Evolutionary conservation across 2,113 vertebrate species (phyloP).

Genomic region (Syrrhaptes paradoxus): DNA sequence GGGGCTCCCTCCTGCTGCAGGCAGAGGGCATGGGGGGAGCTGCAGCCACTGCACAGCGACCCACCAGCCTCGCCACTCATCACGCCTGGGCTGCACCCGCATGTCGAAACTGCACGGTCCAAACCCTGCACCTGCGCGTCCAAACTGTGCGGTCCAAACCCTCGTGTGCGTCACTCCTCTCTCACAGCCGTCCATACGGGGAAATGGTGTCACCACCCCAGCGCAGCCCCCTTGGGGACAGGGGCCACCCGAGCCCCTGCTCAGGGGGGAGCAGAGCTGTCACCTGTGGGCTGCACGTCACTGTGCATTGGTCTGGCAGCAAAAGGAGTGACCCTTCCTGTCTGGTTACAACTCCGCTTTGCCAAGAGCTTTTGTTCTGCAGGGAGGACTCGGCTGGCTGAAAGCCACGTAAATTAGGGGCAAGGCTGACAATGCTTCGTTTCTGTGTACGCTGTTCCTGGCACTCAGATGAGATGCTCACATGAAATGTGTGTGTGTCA

Average conservation of each 20-base stretch:
- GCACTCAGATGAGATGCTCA: neutral
- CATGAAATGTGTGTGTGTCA: neutral
- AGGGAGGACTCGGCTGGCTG: neutral
- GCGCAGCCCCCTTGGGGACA: neutral
- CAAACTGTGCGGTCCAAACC: neutral
- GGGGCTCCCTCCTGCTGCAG: neutral
- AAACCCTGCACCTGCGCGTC: too few species aligned
- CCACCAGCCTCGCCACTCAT: neutral
- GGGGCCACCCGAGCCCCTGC: rapidly evolving
- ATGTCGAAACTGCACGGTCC: rapidly evolving
- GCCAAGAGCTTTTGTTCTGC: neutral
- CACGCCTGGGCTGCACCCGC: rapidly evolving
- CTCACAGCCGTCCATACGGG: rapidly evolving
- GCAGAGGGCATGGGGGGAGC: neutral
- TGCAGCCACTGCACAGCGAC: rapidly evolving
- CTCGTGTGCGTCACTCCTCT: rapidly evolving
- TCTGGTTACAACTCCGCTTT: neutral
- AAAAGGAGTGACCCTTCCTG: neutral
- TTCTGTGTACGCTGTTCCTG: neutral
- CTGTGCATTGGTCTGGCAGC: neutral
- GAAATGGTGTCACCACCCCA: neutral
- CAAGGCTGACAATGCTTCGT: neutral
- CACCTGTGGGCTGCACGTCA: neutral
- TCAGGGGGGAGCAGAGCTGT: neutral
- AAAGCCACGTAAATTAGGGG: neutral